phyloP scores from a whole-genome alignment of 1,140 invertebrate species.

The Eurosta solidaginis region DNA sequence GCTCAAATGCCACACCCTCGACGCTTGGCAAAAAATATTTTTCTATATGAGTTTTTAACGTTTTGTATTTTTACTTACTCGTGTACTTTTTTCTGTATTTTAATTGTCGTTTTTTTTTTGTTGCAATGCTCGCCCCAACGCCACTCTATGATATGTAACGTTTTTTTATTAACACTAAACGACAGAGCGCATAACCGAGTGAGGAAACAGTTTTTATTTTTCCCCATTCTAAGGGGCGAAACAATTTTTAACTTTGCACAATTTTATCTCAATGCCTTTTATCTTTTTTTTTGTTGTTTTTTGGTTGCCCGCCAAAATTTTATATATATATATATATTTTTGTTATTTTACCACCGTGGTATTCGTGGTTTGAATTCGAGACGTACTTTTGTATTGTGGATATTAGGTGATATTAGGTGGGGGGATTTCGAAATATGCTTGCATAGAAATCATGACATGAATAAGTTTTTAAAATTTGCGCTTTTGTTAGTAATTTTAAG shows the following conservation, averaged over 20 bases:
- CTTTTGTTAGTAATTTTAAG: too few relatives aligned
- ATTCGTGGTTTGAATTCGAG: not conserved
- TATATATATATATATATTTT: not conserved
- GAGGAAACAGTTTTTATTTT: not conserved
- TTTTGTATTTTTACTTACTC: not conserved
- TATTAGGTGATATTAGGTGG: too few relatives aligned
- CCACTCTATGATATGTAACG: not conserved
- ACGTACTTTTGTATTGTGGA: not conserved
- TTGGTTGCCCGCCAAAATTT: not conserved
- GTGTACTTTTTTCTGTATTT: not conserved
- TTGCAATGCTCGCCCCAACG: not conserved
- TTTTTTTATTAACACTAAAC: not conserved
- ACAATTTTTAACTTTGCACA: not conserved
- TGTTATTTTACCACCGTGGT: not conserved
- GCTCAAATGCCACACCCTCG: not conserved
- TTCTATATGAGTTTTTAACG: not conserved
- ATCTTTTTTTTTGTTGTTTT: not conserved
- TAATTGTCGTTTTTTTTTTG: not conserved
- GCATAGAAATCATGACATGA: too few relatives aligned
- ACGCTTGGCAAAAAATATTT: constrained; percentile 11
- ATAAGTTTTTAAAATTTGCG: too few relatives aligned
- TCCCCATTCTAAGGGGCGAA: not conserved
- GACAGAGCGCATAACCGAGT: not conserved
- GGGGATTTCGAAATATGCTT: too few relatives aligned
- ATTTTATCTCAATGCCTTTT: not conserved